A percentile compares a stretch with the other conserved stretches of the same genome.
Evolutionary conservation across 2,888 invertebrate genomes (phyloP).

Genomic region (Conomelus anceps): DNA sequence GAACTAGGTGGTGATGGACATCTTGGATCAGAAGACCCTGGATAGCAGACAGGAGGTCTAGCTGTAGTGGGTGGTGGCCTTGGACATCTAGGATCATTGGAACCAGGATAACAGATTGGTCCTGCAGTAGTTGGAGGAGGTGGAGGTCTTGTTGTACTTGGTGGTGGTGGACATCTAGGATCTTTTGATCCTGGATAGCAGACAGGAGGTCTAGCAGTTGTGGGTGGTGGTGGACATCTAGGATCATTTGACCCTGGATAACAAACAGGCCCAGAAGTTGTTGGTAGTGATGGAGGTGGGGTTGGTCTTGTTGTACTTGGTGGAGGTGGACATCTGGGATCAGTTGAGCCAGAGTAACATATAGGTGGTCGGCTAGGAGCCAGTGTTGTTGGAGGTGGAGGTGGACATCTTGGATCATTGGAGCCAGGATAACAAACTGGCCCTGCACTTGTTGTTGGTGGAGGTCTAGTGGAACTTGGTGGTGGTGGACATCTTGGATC

Average conservation of each 20-base stretch:
- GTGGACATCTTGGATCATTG: slow-evolving; percentile 38
- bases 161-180: slow-evolving; percentile 37
- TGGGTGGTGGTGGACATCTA: slow-evolving; percentile 29
- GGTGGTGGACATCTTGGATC: slow-evolving; percentile 32
- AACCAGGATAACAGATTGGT: slow-evolving; percentile 37
- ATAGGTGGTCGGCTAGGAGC: slow-evolving; percentile 28
- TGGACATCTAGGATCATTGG: slow-evolving; percentile 38
- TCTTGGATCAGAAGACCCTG: slow-evolving; percentile 28
- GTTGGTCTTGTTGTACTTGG: slow-evolving; percentile 19
- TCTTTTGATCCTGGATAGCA: slow-evolving; percentile 38
- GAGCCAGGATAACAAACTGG: too few species aligned
- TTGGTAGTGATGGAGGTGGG: slow-evolving; percentile 21
- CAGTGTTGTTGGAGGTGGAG: slow-evolving; percentile 34
- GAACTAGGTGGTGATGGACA: slow-evolving; percentile 21
- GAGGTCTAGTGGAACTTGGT: slow-evolving; percentile 33
- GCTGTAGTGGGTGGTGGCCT: slow-evolving; percentile 33
- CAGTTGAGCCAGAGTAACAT: slow-evolving; percentile 34
- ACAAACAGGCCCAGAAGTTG: slow-evolving; percentile 38
- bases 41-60: slow-evolving; percentile 33
- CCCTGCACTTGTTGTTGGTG: slow-evolving; percentile 39
- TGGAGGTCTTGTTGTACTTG: slow-evolving; percentile 27
- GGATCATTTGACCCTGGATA: slow-evolving; percentile 37
- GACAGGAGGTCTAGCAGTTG: slow-evolving; percentile 20
- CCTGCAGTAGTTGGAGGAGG: slow-evolving; percentile 34
- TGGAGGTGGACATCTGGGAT: slow-evolving; percentile 28